These are phyloP conservation scores for Cheirogaleus major DNA, from an alignment of 2,797 vertebrate species.

Conservation along the genomic window DNA sequence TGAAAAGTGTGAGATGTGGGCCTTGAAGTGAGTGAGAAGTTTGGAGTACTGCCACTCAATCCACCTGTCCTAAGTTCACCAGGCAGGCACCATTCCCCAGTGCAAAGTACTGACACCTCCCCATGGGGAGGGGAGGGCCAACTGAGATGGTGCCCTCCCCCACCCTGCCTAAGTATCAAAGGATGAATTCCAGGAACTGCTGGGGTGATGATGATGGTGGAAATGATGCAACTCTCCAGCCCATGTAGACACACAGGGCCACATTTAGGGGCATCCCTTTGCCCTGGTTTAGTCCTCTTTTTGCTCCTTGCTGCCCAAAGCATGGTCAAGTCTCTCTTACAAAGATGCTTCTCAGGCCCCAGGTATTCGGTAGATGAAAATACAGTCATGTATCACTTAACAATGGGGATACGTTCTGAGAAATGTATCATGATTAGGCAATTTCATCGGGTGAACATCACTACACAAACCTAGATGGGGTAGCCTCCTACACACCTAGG, in stretches of 20 bases:
- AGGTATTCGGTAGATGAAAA: background rate
- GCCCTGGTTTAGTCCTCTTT: background rate
- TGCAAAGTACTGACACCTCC: background rate
- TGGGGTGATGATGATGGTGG: background rate
- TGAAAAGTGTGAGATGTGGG: conserved; percentile 78
- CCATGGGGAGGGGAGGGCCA: background rate
- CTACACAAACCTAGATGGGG: background rate
- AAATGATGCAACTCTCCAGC: background rate
- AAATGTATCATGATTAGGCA: background rate
- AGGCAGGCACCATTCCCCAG: background rate
- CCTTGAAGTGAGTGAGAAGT: conserved; percentile 62
- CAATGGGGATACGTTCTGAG: background rate
- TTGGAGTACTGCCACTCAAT: conserved; percentile 52
- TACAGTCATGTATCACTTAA: background rate
- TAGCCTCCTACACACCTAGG: background rate
- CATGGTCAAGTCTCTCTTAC: background rate
- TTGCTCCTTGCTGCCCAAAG: background rate
- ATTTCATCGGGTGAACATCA: background rate
- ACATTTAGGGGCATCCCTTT: background rate
- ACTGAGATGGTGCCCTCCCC: background rate
- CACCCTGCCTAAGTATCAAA: background rate
- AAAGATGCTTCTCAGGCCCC: background rate
- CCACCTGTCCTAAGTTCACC: conserved; percentile 36
- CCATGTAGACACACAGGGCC: background rate
- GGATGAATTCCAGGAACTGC: background rate